A percentile compares a stretch with the other conserved stretches of the same genome.
Conservation (phyloP, 1,140 invertebrate genomes). For the Drosophila persimilis region DNA sequence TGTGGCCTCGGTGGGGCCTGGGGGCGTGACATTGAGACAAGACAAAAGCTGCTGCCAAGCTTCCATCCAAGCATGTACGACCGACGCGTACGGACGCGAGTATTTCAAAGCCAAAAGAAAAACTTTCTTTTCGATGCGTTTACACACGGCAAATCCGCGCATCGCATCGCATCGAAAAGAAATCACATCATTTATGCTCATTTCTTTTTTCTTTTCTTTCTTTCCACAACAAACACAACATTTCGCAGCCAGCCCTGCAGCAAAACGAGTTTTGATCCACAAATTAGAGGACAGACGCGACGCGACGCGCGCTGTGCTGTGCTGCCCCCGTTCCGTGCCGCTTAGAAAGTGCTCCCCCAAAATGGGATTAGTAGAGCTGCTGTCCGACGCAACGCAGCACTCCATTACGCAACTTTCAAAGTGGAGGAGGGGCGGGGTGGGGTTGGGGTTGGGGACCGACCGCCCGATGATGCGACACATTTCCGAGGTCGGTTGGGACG, state of each 20-base stretch:
- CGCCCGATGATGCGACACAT: constrained; percentile 61
- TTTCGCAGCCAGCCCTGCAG: neutral
- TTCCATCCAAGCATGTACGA: neutral
- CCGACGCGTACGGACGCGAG: too few relatives aligned
- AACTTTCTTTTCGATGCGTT: constrained; percentile 71
- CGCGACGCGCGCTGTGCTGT: too few relatives aligned
- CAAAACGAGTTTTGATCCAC: constrained; percentile 58
- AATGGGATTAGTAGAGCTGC: constrained; percentile 56
- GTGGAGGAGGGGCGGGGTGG: too few relatives aligned
- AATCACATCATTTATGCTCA: constrained; percentile 50
- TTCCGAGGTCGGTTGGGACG: constrained; percentile 28
- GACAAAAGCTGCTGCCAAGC: constrained; percentile 41
- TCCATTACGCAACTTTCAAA: constrained; percentile 42
- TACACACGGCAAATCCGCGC: constrained; percentile 38
- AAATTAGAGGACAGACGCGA: constrained; percentile 25
- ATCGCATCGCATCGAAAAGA: constrained; percentile 53
- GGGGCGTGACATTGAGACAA: constrained; percentile 72
- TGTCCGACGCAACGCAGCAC: neutral
- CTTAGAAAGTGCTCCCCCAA: constrained; percentile 65
- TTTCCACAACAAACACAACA: constrained; percentile 8
- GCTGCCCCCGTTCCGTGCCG: constrained; percentile 9
- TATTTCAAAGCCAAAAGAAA: constrained; percentile 18
- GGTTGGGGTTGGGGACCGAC: too few relatives aligned
- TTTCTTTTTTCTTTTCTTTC: constrained; percentile 21
- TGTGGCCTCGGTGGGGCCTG: neutral